Conservation (phyloP, 1,140 invertebrate species). For the Magallana ariakensis region DNA sequence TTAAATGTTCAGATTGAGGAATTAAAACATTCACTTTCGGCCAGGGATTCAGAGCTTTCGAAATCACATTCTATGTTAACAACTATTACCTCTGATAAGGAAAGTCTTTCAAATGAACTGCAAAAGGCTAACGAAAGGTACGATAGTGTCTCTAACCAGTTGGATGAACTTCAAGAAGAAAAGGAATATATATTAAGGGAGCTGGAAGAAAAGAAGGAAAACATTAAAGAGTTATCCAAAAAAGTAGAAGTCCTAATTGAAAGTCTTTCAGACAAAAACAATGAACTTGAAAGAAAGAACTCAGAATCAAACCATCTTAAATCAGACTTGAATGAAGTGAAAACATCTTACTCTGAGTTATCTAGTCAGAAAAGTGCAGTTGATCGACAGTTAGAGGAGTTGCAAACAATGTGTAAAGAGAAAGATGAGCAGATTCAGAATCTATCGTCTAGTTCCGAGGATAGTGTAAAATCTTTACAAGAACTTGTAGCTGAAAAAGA, state of each 20-base stretch:
- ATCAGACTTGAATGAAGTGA: slow-evolving; percentile 40
- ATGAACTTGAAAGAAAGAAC: slow-evolving; percentile 39
- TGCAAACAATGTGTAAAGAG: slow-evolving; percentile 41
- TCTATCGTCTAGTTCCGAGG: slow-evolving; percentile 49
- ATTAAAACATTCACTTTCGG: slow-evolving; percentile 20
- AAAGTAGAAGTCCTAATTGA: slow-evolving; percentile 33
- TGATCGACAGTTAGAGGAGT: slow-evolving; percentile 42
- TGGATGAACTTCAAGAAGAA: not conserved
- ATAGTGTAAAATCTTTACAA: slow-evolving; percentile 52
- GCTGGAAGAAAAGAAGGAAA: not conserved
- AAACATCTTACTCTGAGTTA: slow-evolving; percentile 42
- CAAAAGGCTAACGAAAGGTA: not conserved
- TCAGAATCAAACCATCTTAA: slow-evolving; percentile 33
- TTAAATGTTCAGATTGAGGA: slow-evolving; percentile 27
- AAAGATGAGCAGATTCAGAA: slow-evolving; percentile 52
- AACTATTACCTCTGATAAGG: not conserved
- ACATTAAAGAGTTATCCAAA: not conserved
- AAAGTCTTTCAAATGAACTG: slow-evolving; percentile 30
- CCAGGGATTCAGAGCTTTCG: not conserved
- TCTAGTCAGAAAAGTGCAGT: slow-evolving; percentile 45
- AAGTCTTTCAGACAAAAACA: slow-evolving; percentile 12
- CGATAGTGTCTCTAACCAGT: not conserved
- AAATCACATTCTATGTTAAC: slow-evolving; percentile 19
- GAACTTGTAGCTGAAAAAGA: slow-evolving; percentile 58
- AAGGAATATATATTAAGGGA: not conserved